phyloP scores from a whole-genome alignment of 2,113 vertebrate species.

The Tragelaphus scriptus region DNA sequence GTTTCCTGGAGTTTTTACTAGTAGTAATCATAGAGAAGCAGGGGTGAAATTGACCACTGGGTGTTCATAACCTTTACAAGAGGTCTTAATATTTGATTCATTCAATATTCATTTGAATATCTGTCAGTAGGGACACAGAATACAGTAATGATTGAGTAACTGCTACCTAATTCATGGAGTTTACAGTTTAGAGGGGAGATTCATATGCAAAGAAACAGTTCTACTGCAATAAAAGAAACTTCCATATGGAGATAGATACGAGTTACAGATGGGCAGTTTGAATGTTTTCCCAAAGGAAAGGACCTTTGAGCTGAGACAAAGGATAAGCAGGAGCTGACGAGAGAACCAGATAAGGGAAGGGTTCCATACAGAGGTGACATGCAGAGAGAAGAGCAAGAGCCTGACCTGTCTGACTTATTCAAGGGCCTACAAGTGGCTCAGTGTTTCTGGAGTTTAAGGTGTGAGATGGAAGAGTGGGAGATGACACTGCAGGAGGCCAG shows the following conservation, averaged over 20 bases:
- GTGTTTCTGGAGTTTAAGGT: not conserved
- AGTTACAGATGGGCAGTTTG: not conserved
- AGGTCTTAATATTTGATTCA: conserved; percentile 26
- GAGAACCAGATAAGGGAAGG: not conserved
- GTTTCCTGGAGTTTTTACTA: conserved; percentile 45
- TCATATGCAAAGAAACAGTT: conserved; percentile 4
- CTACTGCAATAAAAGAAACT: not conserved
- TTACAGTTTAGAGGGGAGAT: not conserved
- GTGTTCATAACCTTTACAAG: conserved; percentile 20
- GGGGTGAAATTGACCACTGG: not conserved
- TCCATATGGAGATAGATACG: not conserved
- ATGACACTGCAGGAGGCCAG: not conserved
- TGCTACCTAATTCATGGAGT: not conserved
- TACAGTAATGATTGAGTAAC: not conserved
- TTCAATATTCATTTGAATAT: not conserved
- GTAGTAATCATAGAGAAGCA: conserved; percentile 9
- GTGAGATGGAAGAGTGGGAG: not conserved
- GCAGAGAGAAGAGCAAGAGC: not conserved
- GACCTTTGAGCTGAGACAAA: not conserved
- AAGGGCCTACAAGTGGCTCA: not conserved
- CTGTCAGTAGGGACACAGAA: not conserved
- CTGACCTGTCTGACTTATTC: not conserved
- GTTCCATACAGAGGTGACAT: not conserved
- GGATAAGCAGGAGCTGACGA: not conserved
- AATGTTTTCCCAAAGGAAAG: conserved; percentile 1